Conservation (phyloP, 2,888 invertebrate species). For the Epinotia nisella region DNA sequence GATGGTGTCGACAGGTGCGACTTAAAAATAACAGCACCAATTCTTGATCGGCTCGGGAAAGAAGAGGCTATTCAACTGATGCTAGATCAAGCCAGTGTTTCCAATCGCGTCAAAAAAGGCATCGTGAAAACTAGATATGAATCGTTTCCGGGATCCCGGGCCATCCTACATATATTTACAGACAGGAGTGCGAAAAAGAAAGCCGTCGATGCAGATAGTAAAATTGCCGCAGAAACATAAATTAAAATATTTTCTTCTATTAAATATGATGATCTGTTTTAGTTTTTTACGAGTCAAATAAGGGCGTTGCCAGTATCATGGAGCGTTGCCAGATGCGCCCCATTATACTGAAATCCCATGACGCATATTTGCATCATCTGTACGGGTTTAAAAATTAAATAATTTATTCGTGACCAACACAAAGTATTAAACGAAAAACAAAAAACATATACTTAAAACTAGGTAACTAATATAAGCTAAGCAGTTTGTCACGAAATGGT, state of each 20-base stretch:
- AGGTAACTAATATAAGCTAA: no score
- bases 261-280: neutral
- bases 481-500: no score
- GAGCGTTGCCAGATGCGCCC: no score
- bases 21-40: constrained; percentile 68
- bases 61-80: constrained; percentile 70
- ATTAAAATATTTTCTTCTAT: neutral
- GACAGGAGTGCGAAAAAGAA: constrained; percentile 55
- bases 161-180: constrained; percentile 73
- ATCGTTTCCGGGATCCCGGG: constrained; percentile 74
- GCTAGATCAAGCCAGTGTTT: constrained; percentile 65
- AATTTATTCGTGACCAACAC: no score
- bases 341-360: no score
- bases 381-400: no score
- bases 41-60: constrained; percentile 63
- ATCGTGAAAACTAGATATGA: constrained; percentile 71
- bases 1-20: constrained; percentile 77
- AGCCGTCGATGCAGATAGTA: constrained; percentile 44
- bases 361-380: no score
- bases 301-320: neutral
- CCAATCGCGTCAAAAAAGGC: constrained; percentile 63
- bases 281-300: neutral
- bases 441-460: no score
- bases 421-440: no score
- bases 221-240: constrained; percentile 12